Conservation (phyloP, 2,888 invertebrate species). For the Volucella inflata region DNA sequence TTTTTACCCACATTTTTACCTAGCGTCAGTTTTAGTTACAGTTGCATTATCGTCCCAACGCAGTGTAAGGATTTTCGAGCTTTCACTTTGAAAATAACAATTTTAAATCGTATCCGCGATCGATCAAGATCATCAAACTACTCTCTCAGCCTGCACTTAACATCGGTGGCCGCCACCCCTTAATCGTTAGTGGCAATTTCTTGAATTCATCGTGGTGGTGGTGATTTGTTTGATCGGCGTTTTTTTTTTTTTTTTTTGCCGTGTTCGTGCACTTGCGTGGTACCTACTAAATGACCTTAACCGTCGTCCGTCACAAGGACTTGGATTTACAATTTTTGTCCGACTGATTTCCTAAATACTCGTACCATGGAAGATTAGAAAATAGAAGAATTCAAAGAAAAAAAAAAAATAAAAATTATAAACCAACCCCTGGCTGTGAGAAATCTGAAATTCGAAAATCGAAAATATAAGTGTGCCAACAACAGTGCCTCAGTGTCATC, state of each 20-base stretch:
- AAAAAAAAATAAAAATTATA: not conserved
- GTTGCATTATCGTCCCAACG: slow-evolving; percentile 73
- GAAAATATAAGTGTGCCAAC: slow-evolving; percentile 22
- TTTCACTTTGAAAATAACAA: slow-evolving; percentile 67
- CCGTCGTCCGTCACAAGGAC: slow-evolving; percentile 27
- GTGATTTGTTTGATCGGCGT: slow-evolving; percentile 49
- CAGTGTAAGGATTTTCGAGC: slow-evolving; percentile 76
- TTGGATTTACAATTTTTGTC: not conserved
- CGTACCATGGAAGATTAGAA: slow-evolving; percentile 45
- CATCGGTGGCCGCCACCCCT: slow-evolving; percentile 64
- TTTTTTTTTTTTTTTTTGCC: too few species aligned
- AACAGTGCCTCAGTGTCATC: slow-evolving; percentile 31
- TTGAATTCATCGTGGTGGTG: slow-evolving; percentile 52
- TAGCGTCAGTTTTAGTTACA: slow-evolving; percentile 59
- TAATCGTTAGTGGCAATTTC: slow-evolving; percentile 57
- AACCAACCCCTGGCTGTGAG: slow-evolving; percentile 31
- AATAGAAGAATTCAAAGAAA: slow-evolving; percentile 11
- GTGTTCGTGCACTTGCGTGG: slow-evolving; percentile 10
- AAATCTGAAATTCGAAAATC: slow-evolving; percentile 14
- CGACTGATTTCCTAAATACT: not conserved
- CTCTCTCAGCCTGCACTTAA: slow-evolving; percentile 29
- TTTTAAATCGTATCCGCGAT: slow-evolving; percentile 26
- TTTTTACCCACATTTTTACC: slow-evolving; percentile 28
- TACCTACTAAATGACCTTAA: slow-evolving; percentile 39
- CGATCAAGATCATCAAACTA: slow-evolving; percentile 56